phyloP scores from a whole-genome alignment of 2,888 invertebrate genomes.

The Drosophila meridiana region DNA sequence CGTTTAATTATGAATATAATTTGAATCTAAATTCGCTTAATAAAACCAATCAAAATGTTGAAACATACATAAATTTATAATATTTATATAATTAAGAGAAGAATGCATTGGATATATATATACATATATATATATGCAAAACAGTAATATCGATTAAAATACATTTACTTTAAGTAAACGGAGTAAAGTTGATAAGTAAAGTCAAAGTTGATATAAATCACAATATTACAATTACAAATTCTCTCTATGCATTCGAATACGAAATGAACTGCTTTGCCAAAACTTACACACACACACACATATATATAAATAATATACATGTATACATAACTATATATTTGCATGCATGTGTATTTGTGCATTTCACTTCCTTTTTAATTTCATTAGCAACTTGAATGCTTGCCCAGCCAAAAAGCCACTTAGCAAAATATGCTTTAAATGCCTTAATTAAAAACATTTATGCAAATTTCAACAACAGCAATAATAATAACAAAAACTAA shows the following conservation, averaged over 20 bases:
- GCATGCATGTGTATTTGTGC: neutral
- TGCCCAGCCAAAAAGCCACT: slow-evolving; percentile 45
- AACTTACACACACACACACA: neutral
- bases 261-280: neutral
- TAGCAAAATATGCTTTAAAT: slow-evolving; percentile 74
- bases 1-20: no score
- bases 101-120: no score
- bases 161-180: neutral
- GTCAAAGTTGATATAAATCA: neutral
- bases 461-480: slow-evolving; percentile 66
- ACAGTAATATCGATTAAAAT: neutral
- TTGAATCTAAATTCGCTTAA: no score
- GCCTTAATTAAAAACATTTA: slow-evolving; percentile 76
- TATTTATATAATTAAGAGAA: no score
- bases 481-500: slow-evolving; percentile 58
- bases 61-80: no score
- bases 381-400: slow-evolving; percentile 56
- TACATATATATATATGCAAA: no score
- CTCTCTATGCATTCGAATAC: neutral
- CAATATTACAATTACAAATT: neutral
- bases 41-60: no score
- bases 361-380: slow-evolving; percentile 55
- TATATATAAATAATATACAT: neutral
- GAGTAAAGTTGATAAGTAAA: neutral
- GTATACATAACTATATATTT: neutral